Evolutionary conservation across 2,113 vertebrate genomes (phyloP).

Genomic region (Lepus timidus): DNA sequence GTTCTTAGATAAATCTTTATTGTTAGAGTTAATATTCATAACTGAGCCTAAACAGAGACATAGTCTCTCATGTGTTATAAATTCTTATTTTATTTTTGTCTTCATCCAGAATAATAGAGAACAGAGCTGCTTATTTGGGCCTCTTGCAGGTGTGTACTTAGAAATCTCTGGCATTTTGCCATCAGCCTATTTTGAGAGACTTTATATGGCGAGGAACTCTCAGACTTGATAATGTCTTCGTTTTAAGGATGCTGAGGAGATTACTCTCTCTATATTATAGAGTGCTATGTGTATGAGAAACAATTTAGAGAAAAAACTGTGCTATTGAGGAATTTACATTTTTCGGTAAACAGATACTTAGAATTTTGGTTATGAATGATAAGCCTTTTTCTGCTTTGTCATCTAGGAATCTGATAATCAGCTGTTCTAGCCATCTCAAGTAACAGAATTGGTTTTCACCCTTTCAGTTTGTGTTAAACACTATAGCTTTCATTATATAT

Average conservation of each 20-base stretch:
- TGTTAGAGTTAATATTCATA: slow-evolving; percentile 38
- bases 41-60: not conserved
- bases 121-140: not conserved
- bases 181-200: slow-evolving; percentile 30
- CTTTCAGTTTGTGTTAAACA: not conserved
- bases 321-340: not conserved
- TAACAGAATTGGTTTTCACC: not conserved
- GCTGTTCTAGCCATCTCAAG: not conserved
- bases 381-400: not conserved
- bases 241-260: not conserved
- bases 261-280: not conserved
- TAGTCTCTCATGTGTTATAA: not conserved
- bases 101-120: not conserved
- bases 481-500: not conserved
- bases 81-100: slow-evolving; percentile 54
- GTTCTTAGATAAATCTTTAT: not conserved
- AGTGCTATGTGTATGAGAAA: not conserved
- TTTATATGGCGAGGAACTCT: not conserved
- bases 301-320: not conserved
- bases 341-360: not conserved
- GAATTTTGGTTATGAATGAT: not conserved
- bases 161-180: not conserved
- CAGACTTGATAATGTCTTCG: not conserved
- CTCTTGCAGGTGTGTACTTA: slow-evolving; percentile 37
- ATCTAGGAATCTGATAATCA: not conserved